Evolutionary conservation across 2,888 invertebrate genomes (phyloP).

Genomic region (Xanthia icteritia): DNA sequence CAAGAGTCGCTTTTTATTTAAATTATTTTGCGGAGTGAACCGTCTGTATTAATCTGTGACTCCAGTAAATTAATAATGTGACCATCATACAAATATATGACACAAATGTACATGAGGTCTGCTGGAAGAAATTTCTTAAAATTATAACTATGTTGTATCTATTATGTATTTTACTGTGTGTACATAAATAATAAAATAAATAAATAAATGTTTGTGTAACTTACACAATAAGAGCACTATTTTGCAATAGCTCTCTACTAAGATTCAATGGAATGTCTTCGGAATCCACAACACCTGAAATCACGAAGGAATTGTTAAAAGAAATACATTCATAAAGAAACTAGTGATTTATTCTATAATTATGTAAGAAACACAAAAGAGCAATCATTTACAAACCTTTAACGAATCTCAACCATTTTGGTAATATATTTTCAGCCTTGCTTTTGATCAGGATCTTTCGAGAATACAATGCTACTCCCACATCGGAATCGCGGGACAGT

Average conservation of each 20-base stretch:
- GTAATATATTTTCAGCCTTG: conserved; percentile 96
- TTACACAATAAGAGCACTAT: conserved; percentile 96
- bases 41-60: too few relatives aligned
- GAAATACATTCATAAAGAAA: not conserved
- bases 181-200: too few relatives aligned
- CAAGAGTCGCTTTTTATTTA: too few relatives aligned
- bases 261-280: conserved; percentile 99
- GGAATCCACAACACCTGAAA: conserved; percentile 97
- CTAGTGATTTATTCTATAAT: not conserved
- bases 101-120: not conserved
- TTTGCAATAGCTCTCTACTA: conserved; percentile 98
- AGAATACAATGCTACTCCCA: conserved; percentile 97
- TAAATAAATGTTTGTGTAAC: conserved; percentile 47
- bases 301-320: not conserved
- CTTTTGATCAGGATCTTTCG: conserved; percentile 98
- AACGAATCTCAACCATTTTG: conserved; percentile 98
- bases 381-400: conserved; percentile 91
- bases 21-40: too few relatives aligned
- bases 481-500: conserved; percentile 95
- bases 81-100: not conserved
- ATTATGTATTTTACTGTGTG: too few relatives aligned
- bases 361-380: not conserved
- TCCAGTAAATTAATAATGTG: not conserved
- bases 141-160: too few relatives aligned
- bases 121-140: too few relatives aligned